Percentiles rank a stretch among this genome's conserved stretches.
These are phyloP conservation scores for Cydia splendana DNA, from an alignment of 1,140 invertebrate species.

Conservation along the genomic window DNA sequence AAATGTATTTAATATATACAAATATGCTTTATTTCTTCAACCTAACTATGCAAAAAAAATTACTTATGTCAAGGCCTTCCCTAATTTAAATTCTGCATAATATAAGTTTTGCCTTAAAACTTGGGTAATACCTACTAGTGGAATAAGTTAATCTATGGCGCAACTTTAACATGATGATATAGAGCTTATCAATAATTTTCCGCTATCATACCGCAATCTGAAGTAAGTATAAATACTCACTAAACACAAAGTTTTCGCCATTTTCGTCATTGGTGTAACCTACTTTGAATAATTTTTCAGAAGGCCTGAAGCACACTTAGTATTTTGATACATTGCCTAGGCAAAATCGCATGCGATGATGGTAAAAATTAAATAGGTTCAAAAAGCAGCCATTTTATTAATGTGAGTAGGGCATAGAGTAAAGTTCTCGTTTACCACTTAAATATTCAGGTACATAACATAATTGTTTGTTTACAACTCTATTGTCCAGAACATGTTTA, in stretches of 20 bases:
- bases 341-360: too few relatives aligned
- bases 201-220: not conserved
- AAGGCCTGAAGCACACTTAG: too few relatives aligned
- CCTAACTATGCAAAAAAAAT: not conserved
- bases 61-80: not conserved
- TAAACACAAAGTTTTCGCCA: too few relatives aligned
- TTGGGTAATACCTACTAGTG: constrained; percentile 1
- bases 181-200: not conserved
- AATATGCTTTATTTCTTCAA: not conserved
- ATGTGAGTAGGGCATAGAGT: too few relatives aligned
- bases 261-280: too few relatives aligned
- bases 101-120: not conserved
- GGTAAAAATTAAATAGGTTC: too few relatives aligned
- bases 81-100: constrained; percentile 4
- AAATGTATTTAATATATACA: not conserved
- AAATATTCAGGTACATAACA: too few relatives aligned
- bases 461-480: not conserved
- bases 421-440: too few relatives aligned
- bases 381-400: too few relatives aligned
- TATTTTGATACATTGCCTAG: too few relatives aligned
- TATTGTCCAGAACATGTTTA: not conserved
- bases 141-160: not conserved
- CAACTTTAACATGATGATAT: not conserved
- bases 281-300: too few relatives aligned
- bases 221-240: too few relatives aligned